These are phyloP conservation scores for Hemicentrotus pulcherrimus DNA, from an alignment of 35 echinoderm and acorn worm species.

Conservation along the genomic window DNA sequence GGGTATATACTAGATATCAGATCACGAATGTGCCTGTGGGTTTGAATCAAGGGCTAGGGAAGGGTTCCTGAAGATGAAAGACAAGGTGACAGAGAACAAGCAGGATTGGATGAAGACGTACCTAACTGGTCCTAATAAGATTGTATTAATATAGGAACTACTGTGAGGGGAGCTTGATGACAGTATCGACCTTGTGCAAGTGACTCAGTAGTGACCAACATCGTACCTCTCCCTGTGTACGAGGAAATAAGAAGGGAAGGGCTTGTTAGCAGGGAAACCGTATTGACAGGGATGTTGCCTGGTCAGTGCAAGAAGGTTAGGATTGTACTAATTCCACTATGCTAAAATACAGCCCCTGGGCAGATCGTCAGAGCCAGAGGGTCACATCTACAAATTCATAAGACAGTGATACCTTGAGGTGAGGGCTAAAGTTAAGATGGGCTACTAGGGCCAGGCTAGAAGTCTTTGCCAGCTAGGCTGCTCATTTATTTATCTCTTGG, in stretches of 20 bases:
- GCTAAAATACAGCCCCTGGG: neutral
- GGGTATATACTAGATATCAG: too few relatives aligned
- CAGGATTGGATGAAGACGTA: neutral
- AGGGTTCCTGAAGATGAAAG: too few relatives aligned
- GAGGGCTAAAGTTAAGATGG: too few relatives aligned
- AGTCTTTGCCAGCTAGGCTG: too few relatives aligned
- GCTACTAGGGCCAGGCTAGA: too few relatives aligned
- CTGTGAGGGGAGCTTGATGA: neutral
- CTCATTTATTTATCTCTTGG: too few relatives aligned
- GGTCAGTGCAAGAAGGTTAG: neutral
- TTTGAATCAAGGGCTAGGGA: too few relatives aligned
- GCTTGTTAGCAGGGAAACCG: neutral
- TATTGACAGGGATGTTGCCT: neutral
- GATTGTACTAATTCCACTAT: neutral
- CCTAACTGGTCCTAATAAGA: neutral
- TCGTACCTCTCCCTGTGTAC: neutral
- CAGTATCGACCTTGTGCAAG: neutral
- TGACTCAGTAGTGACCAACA: slow-evolving; percentile 16
- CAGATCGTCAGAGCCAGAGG: neutral
- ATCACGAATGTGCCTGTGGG: too few relatives aligned
- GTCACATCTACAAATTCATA: neutral
- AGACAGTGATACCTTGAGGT: too few relatives aligned
- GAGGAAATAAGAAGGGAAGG: slow-evolving; percentile 8
- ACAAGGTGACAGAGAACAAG: neutral
- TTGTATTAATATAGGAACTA: neutral